Evolutionary conservation across 2,888 invertebrate species (phyloP), one percentile per base, ranked within the genome.

Genomic region (Linyphia triangularis): DNA sequence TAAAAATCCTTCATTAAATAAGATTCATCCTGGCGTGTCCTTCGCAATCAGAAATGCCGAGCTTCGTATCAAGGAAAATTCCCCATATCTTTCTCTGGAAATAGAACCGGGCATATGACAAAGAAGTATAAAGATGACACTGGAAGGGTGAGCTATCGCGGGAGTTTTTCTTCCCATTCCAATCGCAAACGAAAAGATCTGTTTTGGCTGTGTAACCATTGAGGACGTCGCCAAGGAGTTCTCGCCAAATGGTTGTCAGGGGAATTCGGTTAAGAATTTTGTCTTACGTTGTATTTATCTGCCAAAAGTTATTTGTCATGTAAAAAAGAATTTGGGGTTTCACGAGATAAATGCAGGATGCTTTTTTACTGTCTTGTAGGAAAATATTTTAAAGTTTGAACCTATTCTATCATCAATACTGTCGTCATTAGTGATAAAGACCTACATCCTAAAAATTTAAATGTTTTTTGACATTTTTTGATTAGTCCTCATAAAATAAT

Each of bases 1-100:
- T 61, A 70, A 69, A 79, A 75, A 85, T 77, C 77, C 70, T 69
- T 85, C 70, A 85, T 73, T 85, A 85, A 85, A 85, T 85, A 78
- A 61, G 59, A 43, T 77, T 78, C 85, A 78, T 69, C 77, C 69
- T 69, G 67, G 85, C 77, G 77, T 85, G 77, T 69, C 85, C 77
- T 26, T 78, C 40, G 70, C 85, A 85, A 85, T 85, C 85, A 85
- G 85, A 70, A 77, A 61, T 70, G 51, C 61, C 77, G 37, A 33
- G 70, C 70, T 78, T 43, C 59, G 59, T 70, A 69, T 78, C 77
- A 51, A 33, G 67, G 51, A 26, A 75, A 67, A 69, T 81, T 81
- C 59, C 43, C 63, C 61, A 78, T 85, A 85, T 85, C 85, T 84
- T 30, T 24, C 69, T 69, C 30, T 61, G 57, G 33, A 30, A 37